Base-by-base conservation (phyloP, 2,113 vertebrate genomes). In the Heterotis niloticus region DNA sequence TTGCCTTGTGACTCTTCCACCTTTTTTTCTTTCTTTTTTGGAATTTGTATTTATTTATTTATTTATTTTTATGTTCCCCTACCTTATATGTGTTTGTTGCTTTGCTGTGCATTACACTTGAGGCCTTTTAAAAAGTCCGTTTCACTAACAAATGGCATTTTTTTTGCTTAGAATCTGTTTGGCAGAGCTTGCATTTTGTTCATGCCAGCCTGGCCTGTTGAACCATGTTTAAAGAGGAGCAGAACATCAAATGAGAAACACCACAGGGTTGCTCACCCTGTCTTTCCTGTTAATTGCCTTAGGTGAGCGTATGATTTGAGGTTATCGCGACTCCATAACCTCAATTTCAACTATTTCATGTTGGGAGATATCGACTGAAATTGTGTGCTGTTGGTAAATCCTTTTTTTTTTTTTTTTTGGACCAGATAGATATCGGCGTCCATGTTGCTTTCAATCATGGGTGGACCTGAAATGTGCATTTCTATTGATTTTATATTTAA, bases 291-390 rank as follows among this genome's bases (percentile, higher is more conserved):
- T 75, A 75, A 75, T 64, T 75, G 74, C 26, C 59, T 44, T 64
- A 29, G 74, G 74, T 64, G 74, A 75, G 59, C 26, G 51, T 62
- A 20, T 64, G 56, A 44, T 75, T 75, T 75, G 56, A 64, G 74
- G 74, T 74, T 74, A 57, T 74, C 71, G 56, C 71, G 26, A 14
- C 71, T 59, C 71, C 51, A 75, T 75, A 75, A 75, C 57, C 74
- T 75, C 57, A 62, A 64, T 75, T 62, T 75, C 57, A 62, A 29
- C 54, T 62, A 44, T 75, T 28, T 57, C 73, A 11, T 26, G 59
- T 44, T 62, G 26, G 54, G 59, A 64, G 59, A 62, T 75, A 59
- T 60, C 56, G 17, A 57, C 56, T 52, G 20, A 75, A 60, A 51
- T 14, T 26, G 52, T 62, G 54, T 16, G 26, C 52, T 60, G 72